Conservation (phyloP, 2,113 vertebrate species). For the Burhinus bistriatus region DNA sequence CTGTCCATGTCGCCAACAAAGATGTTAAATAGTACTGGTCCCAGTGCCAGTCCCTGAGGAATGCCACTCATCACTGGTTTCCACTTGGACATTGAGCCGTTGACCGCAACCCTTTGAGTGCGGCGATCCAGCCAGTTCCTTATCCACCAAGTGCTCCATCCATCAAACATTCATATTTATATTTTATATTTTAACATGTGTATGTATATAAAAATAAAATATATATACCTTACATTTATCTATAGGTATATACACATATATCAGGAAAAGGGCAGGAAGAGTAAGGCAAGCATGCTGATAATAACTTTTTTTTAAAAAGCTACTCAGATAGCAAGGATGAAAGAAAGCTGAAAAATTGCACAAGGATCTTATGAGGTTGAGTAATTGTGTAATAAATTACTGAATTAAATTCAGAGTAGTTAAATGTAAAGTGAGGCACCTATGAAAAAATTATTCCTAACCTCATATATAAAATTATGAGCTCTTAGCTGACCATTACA, state of each 20-base stretch:
- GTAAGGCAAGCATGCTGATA: not conserved
- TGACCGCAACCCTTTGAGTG: too few species aligned
- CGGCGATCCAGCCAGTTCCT: too few species aligned
- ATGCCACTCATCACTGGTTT: too few species aligned
- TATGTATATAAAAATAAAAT: not conserved
- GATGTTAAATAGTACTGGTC: too few species aligned
- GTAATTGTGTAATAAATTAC: not conserved
- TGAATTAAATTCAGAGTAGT: not conserved
- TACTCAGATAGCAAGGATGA: not conserved
- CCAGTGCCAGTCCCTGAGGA: too few species aligned
- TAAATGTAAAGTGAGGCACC: not conserved
- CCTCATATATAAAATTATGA: not conserved
- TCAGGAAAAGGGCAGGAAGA: not conserved
- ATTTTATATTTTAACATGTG: not conserved
- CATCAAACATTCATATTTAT: not conserved
- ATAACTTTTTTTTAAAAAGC: not conserved
- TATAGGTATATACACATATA: not conserved
- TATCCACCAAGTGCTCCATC: too few species aligned
- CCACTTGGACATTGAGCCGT: too few species aligned
- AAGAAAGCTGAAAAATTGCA: not conserved
- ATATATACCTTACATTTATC: not conserved
- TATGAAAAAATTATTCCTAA: constrained; percentile 3
- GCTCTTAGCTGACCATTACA: constrained; percentile 15
- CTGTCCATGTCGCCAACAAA: too few species aligned
- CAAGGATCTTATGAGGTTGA: not conserved